Base-by-base conservation (phyloP, 2,888 invertebrate genomes). In the Itoplectis maculator region DNA sequence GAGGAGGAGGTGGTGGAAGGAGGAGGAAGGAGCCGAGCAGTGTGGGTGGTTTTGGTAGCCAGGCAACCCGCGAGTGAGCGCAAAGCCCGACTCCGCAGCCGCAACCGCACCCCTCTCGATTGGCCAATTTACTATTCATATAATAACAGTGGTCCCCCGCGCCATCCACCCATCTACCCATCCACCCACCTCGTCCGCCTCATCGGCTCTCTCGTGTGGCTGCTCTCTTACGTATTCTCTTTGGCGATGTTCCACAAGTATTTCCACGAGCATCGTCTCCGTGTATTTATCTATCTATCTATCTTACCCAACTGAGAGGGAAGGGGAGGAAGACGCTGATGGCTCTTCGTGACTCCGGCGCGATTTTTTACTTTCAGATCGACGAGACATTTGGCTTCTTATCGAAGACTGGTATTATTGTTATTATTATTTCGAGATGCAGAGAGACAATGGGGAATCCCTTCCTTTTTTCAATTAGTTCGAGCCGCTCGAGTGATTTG, bases 41-140 rank as follows among this genome's bases (percentile, higher is more conserved):
- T 88, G 89, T 91, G 88, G 89, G 89, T 90, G 89, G 86, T 91
- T 87, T 89, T 86, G 82, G 91, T 91, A 89, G 82, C 92, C 87
- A 88, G 86, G 92, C 92, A 92, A 92, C 92, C 89, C 88, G 88
- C 88, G 87, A n/a, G 29, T 29, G 29, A 2, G 29, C 29, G 29
- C 87, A 87, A 78, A 65, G 82, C 74, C 54, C 68, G 86, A 89
- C 89, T 90, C 88, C 87, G 29, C 29, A 90, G 87, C 89, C 88
- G 87, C 88, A 90, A 90, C 91, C 91, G 90, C 92, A 90, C 91
- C 86, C 92, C 91, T 89, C 91, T 88, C 87, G 88, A 87, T 89
- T 88, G 86, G 88, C 87, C 90, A 89, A 91, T 92, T 91, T 91
- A 91, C 91, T 90, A 91, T 90, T 91, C 91, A 91, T 91, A 88